Conservation (phyloP, 2,113 vertebrate genomes). For the Eulemur rufifrons region DNA sequence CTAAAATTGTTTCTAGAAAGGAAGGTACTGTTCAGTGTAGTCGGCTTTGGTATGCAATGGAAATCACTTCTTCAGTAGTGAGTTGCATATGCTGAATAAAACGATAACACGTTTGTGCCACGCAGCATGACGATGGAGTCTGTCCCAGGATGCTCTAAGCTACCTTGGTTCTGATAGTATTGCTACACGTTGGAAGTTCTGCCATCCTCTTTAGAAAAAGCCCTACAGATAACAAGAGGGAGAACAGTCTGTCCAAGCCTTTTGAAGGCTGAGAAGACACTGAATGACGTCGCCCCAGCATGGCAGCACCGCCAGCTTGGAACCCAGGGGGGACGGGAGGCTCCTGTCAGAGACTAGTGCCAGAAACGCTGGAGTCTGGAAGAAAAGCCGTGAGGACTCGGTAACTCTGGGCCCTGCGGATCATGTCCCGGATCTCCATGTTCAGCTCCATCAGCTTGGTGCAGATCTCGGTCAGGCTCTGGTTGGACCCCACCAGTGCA, state of each 20-base stretch:
- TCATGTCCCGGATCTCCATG: constrained; percentile 95
- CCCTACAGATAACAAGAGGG: constrained; percentile 87
- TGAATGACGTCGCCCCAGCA: constrained; percentile 81
- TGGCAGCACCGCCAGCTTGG: constrained; percentile 90
- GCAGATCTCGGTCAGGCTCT: constrained; percentile 95
- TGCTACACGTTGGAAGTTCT: constrained; percentile 89
- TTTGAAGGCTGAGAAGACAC: constrained; percentile 89
- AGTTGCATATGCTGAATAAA: constrained; percentile 85
- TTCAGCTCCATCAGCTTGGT: constrained; percentile 95
- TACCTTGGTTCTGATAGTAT: constrained; percentile 85
- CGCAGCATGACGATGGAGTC: constrained; percentile 80
- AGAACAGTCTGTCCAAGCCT: constrained; percentile 91
- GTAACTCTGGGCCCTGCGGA: constrained; percentile 92
- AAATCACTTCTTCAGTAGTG: constrained; percentile 89
- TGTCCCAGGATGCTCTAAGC: constrained; percentile 76
- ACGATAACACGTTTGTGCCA: constrained; percentile 85
- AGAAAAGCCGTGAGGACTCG: constrained; percentile 92
- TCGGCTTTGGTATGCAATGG: constrained; percentile 93
- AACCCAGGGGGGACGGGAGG: constrained; percentile 80
- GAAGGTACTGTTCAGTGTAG: constrained; percentile 83
- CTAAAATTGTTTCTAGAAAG: constrained; percentile 86
- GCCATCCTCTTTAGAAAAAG: constrained; percentile 86
- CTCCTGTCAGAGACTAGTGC: constrained; percentile 96
- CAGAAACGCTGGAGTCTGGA: constrained; percentile 92
- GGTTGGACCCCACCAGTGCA: constrained; percentile 95